Conservation (phyloP, 2,113 vertebrate species). For the Felis chaus region DNA sequence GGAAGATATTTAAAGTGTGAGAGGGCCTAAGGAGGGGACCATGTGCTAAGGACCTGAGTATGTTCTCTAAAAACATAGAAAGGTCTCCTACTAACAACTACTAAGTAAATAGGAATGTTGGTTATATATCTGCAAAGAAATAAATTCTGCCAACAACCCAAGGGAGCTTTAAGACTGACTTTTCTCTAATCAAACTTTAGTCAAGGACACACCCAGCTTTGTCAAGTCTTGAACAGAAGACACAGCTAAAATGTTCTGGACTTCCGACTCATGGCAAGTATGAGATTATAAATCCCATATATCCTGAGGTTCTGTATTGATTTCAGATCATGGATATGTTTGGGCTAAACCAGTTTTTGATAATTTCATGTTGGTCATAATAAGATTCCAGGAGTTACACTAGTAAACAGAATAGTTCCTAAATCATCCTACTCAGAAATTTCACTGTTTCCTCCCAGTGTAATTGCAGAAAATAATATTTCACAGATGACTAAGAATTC, state of each 20-base stretch:
- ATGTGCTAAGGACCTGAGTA: not conserved
- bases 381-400: not conserved
- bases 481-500: not conserved
- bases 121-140: not conserved
- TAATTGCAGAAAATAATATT: not conserved
- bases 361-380: not conserved
- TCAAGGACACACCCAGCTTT: not conserved
- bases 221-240: not conserved
- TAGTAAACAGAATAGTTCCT: not conserved
- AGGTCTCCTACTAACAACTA: accelerated
- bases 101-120: not conserved
- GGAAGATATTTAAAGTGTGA: not conserved
- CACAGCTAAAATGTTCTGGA: not conserved
- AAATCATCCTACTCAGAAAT: not conserved
- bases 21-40: accelerated
- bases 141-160: too few species aligned
- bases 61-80: not conserved
- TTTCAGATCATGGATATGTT: not conserved
- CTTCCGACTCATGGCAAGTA: not conserved
- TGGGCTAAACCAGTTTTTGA: not conserved
- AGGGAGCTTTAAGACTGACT: not conserved
- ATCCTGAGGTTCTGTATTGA: not conserved
- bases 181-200: not conserved
- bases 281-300: not conserved
- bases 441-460: not conserved